Percentiles rank a stretch among this genome's conserved stretches.
Conservation (phyloP, 2,113 vertebrate species). For the Heteronetta atricapilla region DNA sequence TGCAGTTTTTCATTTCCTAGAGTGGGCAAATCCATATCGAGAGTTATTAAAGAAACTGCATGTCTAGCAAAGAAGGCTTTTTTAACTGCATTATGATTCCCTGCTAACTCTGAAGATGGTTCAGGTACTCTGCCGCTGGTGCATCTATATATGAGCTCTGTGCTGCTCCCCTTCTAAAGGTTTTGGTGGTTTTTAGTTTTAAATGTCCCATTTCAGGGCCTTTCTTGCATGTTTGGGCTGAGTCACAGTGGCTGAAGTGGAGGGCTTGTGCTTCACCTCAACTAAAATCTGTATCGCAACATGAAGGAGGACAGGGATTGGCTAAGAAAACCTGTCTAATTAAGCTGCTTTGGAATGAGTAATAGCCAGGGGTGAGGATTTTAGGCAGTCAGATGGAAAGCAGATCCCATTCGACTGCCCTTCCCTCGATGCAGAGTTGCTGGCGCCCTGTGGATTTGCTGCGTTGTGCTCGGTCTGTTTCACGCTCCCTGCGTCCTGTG, state of each 20-base stretch:
- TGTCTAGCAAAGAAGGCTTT: neutral
- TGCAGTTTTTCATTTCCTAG: neutral
- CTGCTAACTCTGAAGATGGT: neutral
- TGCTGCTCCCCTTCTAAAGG: neutral
- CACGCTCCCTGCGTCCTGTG: neutral
- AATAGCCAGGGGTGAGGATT: neutral
- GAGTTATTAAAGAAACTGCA: neutral
- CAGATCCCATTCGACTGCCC: neutral
- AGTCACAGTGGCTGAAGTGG: neutral
- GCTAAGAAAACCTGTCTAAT: neutral
- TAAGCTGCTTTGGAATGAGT: neutral
- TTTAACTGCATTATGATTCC: neutral
- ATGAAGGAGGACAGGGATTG: neutral
- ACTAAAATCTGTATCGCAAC: neutral
- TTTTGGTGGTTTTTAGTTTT: neutral
- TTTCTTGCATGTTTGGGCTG: neutral
- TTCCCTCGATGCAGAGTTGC: neutral
- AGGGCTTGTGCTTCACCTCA: neutral
- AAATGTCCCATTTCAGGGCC: neutral
- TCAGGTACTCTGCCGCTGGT: neutral
- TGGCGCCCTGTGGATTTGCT: fast-evolving
- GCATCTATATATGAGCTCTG: neutral
- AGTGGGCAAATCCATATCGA: fast-evolving
- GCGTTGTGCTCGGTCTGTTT: neutral
- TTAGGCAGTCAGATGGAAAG: neutral